phyloP scores from a whole-genome alignment of 2,888 invertebrate species.

The Leptopilina syphax region DNA sequence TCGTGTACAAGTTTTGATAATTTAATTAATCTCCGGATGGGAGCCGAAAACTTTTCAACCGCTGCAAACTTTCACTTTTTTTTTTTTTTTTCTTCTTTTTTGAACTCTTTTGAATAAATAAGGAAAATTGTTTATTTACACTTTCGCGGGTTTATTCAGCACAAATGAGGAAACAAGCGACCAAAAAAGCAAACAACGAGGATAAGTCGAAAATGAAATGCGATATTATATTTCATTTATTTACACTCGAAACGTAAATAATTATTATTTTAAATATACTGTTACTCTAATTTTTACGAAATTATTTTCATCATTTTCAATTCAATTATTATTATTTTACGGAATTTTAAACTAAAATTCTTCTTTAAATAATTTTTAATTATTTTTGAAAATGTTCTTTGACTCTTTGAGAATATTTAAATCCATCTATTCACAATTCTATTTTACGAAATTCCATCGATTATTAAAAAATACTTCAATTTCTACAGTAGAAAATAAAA shows the following conservation, averaged over 20 bases:
- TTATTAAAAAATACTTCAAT: no score
- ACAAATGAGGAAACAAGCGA: slow-evolving; percentile 4
- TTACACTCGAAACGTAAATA: background rate
- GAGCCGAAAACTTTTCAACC: slow-evolving; percentile 4
- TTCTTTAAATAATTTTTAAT: no score
- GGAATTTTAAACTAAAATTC: no score
- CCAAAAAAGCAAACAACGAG: background rate
- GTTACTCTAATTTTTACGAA: no score
- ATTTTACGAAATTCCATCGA: no score
- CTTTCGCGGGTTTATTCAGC: slow-evolving; percentile 5
- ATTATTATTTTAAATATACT: no score
- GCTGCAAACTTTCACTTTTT: background rate
- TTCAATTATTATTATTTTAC: no score
- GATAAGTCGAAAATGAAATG: slow-evolving; percentile 5
- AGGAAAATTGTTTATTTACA: slow-evolving; percentile 15
- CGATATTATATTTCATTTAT: background rate
- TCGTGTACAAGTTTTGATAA: background rate
- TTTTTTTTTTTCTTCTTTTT: background rate
- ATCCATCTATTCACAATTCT: no score
- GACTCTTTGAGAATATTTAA: no score
- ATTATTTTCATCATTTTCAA: no score
- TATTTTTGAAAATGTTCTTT: no score
- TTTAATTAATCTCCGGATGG: slow-evolving; percentile 17
- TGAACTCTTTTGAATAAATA: background rate
- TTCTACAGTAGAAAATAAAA: no score